Evolutionary conservation across 1,140 invertebrate genomes (phyloP), one percentile per base, ranked within the genome.

Genomic region (Sinella curviseta): DNA sequence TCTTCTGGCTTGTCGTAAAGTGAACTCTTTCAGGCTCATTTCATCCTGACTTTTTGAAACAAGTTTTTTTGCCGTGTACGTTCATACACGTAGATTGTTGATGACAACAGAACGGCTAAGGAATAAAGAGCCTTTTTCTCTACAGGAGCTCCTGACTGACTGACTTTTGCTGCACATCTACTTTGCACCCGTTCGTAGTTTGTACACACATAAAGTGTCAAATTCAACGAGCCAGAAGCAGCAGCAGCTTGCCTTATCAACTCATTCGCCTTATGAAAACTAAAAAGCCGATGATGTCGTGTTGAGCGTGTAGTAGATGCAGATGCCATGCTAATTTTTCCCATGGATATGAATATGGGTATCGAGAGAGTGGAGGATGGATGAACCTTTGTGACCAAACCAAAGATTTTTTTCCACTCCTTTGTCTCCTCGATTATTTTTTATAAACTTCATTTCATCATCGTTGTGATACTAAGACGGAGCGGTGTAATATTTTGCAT

Each of bases 21-120:
- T 65, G 57, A 65, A 65, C 57, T 70, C 65, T 70, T 70, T 70
- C 65, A 70, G 65, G 65, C 65, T 70, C 65, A 70, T 70, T 70
- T 70, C 65, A 70, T 70, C 30, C 28, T 70, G 65, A 70, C 65
- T 70, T 70, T 70, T 70, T 70, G 2, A 31, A 70, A 31, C 4
- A n/a, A n/a, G n/a, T n/a, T n/a, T n/a, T n/a, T n/a, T n/a, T n/a
- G 57, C 24, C 3, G 3, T 8, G 4, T 26, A 26, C 57, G 24
- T 16, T 60, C 57, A 60, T 48, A 20, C n/a, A n/a, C n/a, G 39
- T 12, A 48, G 39, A 48, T 48, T 48, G 39, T 48, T 48, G 8
- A 48, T 48, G 39, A 48, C 8, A 48, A 48, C 39, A 20, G 20
- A 48, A 48, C 20, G 57, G 3, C 57, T 60, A n/a, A n/a, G n/a